phyloP scores from a whole-genome alignment of 2,113 vertebrate species.

The Steatornis caripensis region DNA sequence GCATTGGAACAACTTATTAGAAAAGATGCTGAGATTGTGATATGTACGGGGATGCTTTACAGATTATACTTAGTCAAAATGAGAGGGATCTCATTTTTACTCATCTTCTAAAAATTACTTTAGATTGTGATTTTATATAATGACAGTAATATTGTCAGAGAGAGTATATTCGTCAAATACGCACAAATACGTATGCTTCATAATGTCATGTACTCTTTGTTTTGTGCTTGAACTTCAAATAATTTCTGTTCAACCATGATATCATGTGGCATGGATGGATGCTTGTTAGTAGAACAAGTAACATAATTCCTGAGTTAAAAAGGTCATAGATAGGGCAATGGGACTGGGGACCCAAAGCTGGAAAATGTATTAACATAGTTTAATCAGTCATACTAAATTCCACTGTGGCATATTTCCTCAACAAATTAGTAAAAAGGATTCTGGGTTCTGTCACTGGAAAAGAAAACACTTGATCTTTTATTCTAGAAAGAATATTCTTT shows the following conservation, averaged over 20 bases:
- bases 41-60: background rate
- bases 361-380: slow-evolving; percentile 67
- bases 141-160: background rate
- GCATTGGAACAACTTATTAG: background rate
- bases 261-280: slow-evolving; percentile 40
- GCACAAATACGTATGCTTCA: background rate
- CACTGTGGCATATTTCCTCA: slow-evolving; percentile 77
- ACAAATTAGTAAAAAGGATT: slow-evolving; percentile 74
- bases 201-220: background rate
- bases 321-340: slow-evolving; percentile 61
- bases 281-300: slow-evolving; percentile 46
- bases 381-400: slow-evolving; percentile 81
- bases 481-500: background rate
- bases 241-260: slow-evolving; percentile 7
- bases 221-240: slow-evolving; percentile 1
- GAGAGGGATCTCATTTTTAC: background rate
- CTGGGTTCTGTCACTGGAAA: slow-evolving; percentile 70
- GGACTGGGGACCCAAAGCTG: slow-evolving; percentile 59
- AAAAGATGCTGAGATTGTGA: background rate
- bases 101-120: background rate
- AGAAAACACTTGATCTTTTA: slow-evolving; percentile 63
- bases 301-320: slow-evolving; percentile 52
- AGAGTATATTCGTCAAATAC: background rate
- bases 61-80: background rate
- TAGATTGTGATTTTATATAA: background rate